Conservation (phyloP, 2,113 vertebrate genomes). For the Athene noctua region DNA sequence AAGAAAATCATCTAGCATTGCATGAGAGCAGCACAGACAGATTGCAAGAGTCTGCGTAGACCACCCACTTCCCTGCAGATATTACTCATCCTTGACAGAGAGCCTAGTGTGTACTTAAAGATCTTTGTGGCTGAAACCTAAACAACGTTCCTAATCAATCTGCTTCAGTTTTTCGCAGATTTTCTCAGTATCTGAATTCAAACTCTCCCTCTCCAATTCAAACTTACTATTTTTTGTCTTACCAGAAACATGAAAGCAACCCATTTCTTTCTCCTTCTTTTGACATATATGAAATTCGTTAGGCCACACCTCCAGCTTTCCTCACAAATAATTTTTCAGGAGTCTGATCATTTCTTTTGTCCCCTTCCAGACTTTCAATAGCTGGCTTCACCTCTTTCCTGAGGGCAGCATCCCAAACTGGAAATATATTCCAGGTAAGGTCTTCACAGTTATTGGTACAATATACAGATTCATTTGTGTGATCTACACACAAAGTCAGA, state of each 20-base stretch:
- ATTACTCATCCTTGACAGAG: background rate
- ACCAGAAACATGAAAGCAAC: background rate
- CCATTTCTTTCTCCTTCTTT: background rate
- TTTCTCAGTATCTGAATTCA: background rate
- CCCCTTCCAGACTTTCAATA: background rate
- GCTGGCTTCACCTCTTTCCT: background rate
- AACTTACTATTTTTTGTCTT: background rate
- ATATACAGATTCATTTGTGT: background rate
- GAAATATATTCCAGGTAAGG: background rate
- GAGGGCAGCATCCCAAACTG: background rate
- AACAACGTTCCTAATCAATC: background rate
- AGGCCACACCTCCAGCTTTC: background rate
- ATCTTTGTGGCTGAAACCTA: background rate
- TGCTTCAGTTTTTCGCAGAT: rapidly evolving
- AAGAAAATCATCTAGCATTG: background rate
- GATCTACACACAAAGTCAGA: background rate
- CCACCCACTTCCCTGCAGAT: background rate
- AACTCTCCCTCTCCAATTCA: background rate
- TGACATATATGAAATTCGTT: background rate
- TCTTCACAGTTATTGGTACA: background rate
- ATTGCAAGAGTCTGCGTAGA: rapidly evolving
- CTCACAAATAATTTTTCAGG: background rate
- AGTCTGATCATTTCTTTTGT: background rate
- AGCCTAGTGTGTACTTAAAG: background rate
- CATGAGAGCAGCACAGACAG: background rate